Percentiles rank a stretch among this genome's conserved stretches.
Evolutionary conservation across 1,140 invertebrate species (phyloP).

Genomic region (Charaxes varanes): DNA sequence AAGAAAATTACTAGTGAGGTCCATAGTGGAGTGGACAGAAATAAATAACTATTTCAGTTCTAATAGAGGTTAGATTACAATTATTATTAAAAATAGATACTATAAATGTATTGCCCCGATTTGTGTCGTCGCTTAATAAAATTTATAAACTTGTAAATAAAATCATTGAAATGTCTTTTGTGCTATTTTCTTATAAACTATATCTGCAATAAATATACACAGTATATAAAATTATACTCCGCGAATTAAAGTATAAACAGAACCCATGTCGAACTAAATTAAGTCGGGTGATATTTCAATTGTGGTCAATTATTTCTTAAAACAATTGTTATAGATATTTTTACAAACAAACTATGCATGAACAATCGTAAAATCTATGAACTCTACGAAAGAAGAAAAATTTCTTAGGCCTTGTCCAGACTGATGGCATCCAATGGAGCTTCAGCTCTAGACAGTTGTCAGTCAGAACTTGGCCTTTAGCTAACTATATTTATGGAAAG

Average conservation of each 20-base stretch:
- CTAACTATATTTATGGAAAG: constrained; percentile 40
- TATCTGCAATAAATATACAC: constrained; percentile 54
- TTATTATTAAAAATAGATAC: constrained; percentile 15
- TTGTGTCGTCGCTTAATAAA: constrained; percentile 46
- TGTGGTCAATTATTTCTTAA: constrained; percentile 22
- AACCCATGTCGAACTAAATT: constrained; percentile 18
- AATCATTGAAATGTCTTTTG: constrained; percentile 62
- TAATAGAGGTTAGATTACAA: constrained; percentile 21
- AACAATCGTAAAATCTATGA: constrained; percentile 60
- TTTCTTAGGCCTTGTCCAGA: too few species aligned
- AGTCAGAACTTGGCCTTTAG: too few species aligned
- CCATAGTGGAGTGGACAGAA: constrained; percentile 23
- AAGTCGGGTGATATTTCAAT: constrained; percentile 16
- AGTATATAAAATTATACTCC: constrained; percentile 27
- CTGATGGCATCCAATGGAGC: too few species aligned
- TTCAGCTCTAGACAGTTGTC: too few species aligned
- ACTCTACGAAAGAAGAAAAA: constrained; percentile 60
- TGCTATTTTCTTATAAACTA: constrained; percentile 49
- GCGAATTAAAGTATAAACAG: constrained; percentile 26
- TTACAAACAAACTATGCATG: constrained; percentile 55
- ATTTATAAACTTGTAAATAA: constrained; percentile 53
- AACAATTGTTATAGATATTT: constrained; percentile 39
- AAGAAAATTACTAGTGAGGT: constrained; percentile 23
- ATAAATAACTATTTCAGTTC: constrained; percentile 32
- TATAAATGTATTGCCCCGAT: constrained; percentile 51